phyloP scores from a whole-genome alignment of 2,113 vertebrate species.

The Stegastes partitus region DNA sequence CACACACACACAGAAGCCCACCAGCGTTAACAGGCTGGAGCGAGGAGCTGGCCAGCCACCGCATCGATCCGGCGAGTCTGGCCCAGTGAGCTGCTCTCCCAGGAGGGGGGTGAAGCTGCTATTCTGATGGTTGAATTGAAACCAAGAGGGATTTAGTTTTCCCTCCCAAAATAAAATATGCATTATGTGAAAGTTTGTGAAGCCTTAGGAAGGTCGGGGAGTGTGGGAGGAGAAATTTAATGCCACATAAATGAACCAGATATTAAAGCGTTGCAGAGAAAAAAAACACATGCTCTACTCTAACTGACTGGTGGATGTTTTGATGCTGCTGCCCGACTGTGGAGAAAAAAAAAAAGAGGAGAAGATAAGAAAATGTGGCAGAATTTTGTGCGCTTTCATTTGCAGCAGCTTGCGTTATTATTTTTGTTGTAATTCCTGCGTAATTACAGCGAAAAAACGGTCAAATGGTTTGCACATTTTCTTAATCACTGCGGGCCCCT shows the following conservation, averaged over 20 bases:
- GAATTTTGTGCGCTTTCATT: neutral
- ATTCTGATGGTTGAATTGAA: constrained; percentile 31
- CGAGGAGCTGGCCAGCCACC: neutral
- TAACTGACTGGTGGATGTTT: neutral
- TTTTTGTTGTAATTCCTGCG: neutral
- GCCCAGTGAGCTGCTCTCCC: constrained; percentile 18
- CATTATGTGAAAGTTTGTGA: neutral
- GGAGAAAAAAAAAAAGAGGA: neutral
- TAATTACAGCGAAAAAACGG: neutral
- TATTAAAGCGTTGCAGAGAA: constrained; percentile 6
- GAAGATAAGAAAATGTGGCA: neutral
- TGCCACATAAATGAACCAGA: neutral
- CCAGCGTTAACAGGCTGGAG: neutral
- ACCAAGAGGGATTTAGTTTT: neutral
- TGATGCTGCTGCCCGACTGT: neutral
- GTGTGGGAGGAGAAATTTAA: constrained; percentile 1
- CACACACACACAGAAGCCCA: constrained; percentile 13
- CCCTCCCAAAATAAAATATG: constrained; percentile 2
- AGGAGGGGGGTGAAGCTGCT: neutral
- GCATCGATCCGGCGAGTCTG: neutral
- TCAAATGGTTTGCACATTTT: neutral
- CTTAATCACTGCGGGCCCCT: neutral
- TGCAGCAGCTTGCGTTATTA: neutral
- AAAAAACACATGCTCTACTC: neutral
- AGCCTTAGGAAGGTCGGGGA: neutral